Evolutionary conservation across 64 coral and sea anemone genomes (phyloP).

Genomic region (Dendronephthya gigantea): DNA sequence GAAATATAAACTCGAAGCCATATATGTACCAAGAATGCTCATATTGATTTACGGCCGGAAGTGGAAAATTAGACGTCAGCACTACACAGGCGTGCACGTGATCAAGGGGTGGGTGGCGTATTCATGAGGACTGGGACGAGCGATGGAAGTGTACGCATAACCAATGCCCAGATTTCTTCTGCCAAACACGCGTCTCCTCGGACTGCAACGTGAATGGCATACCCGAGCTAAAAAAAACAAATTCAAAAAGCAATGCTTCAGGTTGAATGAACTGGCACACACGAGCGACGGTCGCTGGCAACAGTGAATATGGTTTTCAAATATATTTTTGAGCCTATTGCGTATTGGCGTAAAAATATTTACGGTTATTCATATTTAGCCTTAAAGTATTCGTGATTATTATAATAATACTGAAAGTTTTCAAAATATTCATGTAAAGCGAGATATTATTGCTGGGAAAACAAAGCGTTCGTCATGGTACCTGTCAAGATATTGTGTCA

Average conservation of each 20-base stretch:
- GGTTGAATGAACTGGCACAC: neutral
- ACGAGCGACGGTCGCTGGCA: too few relatives aligned
- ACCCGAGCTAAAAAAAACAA: slow-evolving; percentile 33
- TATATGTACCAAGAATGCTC: neutral
- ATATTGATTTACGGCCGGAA: neutral
- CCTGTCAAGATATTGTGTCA: slow-evolving; percentile 74
- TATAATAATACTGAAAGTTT: neutral
- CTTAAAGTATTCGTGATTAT: too few relatives aligned
- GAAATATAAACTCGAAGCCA: neutral
- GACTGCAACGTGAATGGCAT: slow-evolving; percentile 46
- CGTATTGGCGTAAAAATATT: too few relatives aligned
- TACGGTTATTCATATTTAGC: too few relatives aligned
- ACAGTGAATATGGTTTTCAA: too few relatives aligned
- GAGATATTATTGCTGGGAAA: neutral
- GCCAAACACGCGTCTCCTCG: slow-evolving; percentile 92
- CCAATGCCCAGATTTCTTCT: slow-evolving; percentile 77
- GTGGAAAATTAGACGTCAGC: neutral
- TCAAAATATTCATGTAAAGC: neutral
- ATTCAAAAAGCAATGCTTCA: neutral
- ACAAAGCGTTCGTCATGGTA: neutral
- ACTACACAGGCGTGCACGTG: neutral
- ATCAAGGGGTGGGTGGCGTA: neutral
- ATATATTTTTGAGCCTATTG: too few relatives aligned
- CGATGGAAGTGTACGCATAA: slow-evolving; percentile 80
- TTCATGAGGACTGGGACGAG: slow-evolving; percentile 17